Conservation (phyloP, 2,888 invertebrate genomes). For the Patella ulyssiponensis region DNA sequence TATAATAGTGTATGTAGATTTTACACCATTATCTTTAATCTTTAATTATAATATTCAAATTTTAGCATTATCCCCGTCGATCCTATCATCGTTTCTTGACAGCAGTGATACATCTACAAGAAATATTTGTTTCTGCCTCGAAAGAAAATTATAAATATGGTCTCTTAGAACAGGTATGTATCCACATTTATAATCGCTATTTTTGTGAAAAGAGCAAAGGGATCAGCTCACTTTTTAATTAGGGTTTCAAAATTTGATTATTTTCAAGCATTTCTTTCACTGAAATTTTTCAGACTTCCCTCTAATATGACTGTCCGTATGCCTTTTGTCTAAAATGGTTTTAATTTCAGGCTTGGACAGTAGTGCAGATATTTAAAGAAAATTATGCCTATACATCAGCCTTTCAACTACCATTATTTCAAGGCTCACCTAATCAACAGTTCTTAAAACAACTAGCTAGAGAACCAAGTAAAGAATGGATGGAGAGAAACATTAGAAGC, state of each 20-base stretch:
- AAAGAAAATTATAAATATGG: constrained; percentile 68
- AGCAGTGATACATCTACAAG: constrained; percentile 68
- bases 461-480: constrained; percentile 66
- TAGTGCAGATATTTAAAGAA: constrained; percentile 66
- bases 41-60: constrained; percentile 16
- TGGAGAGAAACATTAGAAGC: constrained; percentile 59
- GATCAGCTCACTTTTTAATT: too few species aligned
- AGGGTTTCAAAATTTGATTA: too few species aligned
- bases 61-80: constrained; percentile 65
- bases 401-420: constrained; percentile 68
- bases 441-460: constrained; percentile 64
- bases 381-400: constrained; percentile 63
- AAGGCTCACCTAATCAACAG: constrained; percentile 61
- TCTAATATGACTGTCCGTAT: neutral
- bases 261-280: too few species aligned
- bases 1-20: too few species aligned
- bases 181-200: neutral
- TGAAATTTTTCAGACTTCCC: neutral
- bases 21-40: too few species aligned
- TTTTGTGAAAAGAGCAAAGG: too few species aligned
- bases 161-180: constrained; percentile 65
- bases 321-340: too few species aligned
- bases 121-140: constrained; percentile 63
- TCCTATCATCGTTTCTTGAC: constrained; percentile 64
- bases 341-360: constrained; percentile 67